Evolutionary conservation across 2,888 invertebrate species (phyloP).

Genomic region (Operophtera brumata): DNA sequence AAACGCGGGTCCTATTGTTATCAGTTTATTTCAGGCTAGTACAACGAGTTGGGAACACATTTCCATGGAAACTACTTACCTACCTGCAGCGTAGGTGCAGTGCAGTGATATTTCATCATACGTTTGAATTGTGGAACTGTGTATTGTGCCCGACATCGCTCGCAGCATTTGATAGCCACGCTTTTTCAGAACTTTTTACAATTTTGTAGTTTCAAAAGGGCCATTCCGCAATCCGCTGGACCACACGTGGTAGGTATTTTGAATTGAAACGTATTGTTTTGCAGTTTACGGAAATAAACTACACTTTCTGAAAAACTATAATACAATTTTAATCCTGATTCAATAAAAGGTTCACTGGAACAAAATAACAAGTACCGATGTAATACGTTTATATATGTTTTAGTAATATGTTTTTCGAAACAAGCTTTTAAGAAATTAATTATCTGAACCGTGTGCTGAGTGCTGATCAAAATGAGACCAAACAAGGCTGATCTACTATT

Average conservation of each 20-base stretch:
- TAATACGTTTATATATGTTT: no score
- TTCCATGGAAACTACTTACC: no score
- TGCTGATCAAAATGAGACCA: no score
- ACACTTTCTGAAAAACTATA: background rate
- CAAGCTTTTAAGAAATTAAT: no score
- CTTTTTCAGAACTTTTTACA: conserved; percentile 11
- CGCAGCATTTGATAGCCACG: conserved; percentile 13
- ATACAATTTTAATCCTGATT: no score
- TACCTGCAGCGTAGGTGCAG: no score
- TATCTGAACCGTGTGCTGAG: no score
- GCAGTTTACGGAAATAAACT: background rate
- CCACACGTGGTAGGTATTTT: background rate
- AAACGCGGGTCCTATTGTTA: background rate
- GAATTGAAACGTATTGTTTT: conserved; percentile 6
- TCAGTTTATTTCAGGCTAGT: background rate
- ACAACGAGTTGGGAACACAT: no score
- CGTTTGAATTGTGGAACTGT: conserved; percentile 11
- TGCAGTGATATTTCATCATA: conserved; percentile 13
- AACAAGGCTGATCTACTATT: no score
- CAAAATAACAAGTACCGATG: no score
- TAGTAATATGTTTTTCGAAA: no score
- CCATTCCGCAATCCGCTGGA: background rate
- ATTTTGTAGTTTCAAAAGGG: conserved; percentile 10
- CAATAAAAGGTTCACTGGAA: no score
- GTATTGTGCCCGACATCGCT: conserved; percentile 9